Percentiles rank a stretch among this genome's conserved stretches.
phyloP scores from a whole-genome alignment of 2,797 vertebrate genomes.

The Pangasius sanitwongsei region DNA sequence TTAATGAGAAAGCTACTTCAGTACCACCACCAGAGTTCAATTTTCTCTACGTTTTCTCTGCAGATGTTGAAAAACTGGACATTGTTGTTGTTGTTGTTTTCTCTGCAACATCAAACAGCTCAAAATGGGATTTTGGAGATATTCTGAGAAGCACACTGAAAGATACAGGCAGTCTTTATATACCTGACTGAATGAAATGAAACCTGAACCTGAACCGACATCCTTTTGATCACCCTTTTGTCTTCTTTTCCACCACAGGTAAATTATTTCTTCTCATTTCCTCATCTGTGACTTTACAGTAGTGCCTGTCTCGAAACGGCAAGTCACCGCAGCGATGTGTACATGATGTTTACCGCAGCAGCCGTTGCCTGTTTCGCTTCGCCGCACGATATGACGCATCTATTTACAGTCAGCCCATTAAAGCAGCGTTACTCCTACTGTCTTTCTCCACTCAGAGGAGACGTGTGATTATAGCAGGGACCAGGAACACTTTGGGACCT shows the following conservation, averaged over 20 bases:
- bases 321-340: background rate
- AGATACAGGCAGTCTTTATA: background rate
- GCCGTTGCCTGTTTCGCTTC: background rate
- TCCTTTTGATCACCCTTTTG: background rate
- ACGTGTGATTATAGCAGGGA: background rate
- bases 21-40: background rate
- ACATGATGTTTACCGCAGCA: background rate
- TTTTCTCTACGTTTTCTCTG: background rate
- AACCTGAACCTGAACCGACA: background rate
- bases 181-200: background rate
- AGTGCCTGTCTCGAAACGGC: too few relatives aligned
- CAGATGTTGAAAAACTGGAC: background rate
- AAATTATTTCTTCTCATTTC: background rate
- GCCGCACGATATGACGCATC: too few relatives aligned
- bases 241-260: background rate
- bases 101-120: background rate
- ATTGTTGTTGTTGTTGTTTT: background rate
- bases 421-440: background rate
- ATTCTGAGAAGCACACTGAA: background rate
- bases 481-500: conserved; percentile 1
- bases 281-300: background rate
- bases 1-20: background rate
- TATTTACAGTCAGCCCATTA: background rate
- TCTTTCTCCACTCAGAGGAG: background rate
- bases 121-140: background rate